These are phyloP conservation scores for Pteromalus puparum DNA, from an alignment of 1,140 invertebrate species.

Conservation along the genomic window DNA sequence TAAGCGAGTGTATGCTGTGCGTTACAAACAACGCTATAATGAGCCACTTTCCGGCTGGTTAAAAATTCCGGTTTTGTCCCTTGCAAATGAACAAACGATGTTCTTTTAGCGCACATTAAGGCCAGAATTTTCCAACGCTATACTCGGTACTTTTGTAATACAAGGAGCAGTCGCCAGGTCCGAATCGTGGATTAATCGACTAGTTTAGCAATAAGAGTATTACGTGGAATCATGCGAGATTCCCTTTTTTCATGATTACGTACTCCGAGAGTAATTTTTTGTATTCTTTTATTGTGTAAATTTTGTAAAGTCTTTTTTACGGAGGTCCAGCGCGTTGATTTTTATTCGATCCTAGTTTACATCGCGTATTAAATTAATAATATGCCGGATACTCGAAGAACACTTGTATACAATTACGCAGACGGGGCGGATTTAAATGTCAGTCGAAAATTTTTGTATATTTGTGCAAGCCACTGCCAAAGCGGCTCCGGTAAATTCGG, in stretches of 20 bases:
- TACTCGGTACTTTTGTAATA: constrained; percentile 23
- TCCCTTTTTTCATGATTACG: constrained; percentile 21
- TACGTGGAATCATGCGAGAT: constrained; percentile 28
- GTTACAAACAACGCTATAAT: constrained; percentile 15
- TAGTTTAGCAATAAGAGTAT: constrained; percentile 43
- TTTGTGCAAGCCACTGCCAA: constrained; percentile 51
- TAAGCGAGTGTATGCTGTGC: constrained; percentile 34
- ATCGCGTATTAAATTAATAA: constrained; percentile 30
- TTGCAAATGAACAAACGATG: background rate
- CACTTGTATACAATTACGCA: constrained; percentile 29
- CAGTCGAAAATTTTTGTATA: constrained; percentile 42
- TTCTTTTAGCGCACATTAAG: constrained; percentile 26
- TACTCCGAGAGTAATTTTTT: constrained; percentile 44
- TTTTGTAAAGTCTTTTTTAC: constrained; percentile 54
- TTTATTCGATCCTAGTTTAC: constrained; percentile 41
- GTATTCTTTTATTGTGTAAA: constrained; percentile 55
- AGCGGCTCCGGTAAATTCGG: constrained; percentile 18
- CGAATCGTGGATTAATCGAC: constrained; percentile 28
- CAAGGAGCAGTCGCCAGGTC: background rate
- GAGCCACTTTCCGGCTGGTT: background rate
- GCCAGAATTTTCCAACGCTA: constrained; percentile 14
- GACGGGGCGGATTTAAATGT: constrained; percentile 41
- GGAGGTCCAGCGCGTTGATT: constrained; percentile 30
- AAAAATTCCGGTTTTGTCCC: constrained; percentile 34
- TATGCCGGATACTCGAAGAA: constrained; percentile 12